Evolutionary conservation across 2,888 invertebrate genomes (phyloP).

Genomic region (Microdon myrmicae): DNA sequence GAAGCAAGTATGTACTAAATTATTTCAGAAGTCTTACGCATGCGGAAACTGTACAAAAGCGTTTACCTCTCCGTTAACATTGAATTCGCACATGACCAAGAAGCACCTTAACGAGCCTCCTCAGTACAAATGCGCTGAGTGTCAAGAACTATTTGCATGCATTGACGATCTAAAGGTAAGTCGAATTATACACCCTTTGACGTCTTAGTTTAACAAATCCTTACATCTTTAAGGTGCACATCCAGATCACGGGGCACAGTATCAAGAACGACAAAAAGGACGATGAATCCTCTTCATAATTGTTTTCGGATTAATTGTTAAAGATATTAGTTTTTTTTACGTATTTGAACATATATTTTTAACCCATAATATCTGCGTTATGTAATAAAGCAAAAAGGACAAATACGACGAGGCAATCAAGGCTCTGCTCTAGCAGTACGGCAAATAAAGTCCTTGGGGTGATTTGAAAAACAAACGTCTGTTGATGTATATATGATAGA

Average conservation of each 20-base stretch:
- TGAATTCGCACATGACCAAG: slow-evolving; percentile 63
- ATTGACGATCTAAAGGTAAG: slow-evolving; percentile 70
- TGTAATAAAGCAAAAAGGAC: too few relatives aligned
- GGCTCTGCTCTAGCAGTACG: too few relatives aligned
- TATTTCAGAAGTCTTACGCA: slow-evolving; percentile 58
- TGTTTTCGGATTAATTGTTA: slow-evolving; percentile 13
- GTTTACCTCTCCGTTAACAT: slow-evolving; percentile 62
- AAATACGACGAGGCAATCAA: too few relatives aligned
- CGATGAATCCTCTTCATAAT: slow-evolving; percentile 46
- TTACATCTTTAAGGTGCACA: slow-evolving; percentile 22
- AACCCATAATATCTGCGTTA: too few relatives aligned
- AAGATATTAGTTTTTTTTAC: slow-evolving; percentile 40
- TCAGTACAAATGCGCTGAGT: slow-evolving; percentile 69
- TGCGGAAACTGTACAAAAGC: slow-evolving; percentile 67
- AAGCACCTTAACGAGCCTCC: slow-evolving; percentile 64
- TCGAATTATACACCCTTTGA: too few relatives aligned
- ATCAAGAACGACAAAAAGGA: slow-evolving; percentile 45
- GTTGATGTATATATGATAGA: too few relatives aligned
- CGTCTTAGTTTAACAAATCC: neutral
- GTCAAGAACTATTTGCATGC: slow-evolving; percentile 71
- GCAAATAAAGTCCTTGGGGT: too few relatives aligned
- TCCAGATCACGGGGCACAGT: slow-evolving; percentile 42
- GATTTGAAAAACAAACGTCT: too few relatives aligned
- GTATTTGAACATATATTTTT: too few relatives aligned
- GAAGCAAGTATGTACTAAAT: neutral